Evolutionary conservation across 2,888 invertebrate genomes (phyloP).

Genomic region (Eutolmus rufibarbis): DNA sequence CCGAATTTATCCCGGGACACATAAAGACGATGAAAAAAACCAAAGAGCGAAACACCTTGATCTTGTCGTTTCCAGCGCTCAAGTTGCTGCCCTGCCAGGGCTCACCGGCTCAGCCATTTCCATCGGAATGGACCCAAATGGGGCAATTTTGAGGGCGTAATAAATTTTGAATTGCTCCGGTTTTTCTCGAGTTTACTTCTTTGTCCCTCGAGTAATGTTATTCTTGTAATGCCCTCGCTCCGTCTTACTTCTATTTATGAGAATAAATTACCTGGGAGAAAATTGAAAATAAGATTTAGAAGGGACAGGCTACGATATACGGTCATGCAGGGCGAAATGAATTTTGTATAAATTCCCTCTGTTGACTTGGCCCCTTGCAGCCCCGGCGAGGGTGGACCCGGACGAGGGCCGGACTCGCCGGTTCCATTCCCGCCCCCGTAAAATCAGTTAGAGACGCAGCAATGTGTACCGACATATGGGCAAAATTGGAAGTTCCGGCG

Average conservation of each 20-base stretch:
- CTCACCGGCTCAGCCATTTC: conserved; percentile 4
- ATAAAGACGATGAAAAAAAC: conserved; percentile 44
- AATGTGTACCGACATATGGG: not conserved
- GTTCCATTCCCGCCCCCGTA: not conserved
- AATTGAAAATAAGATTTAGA: conserved; percentile 49
- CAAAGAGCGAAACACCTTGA: conserved; percentile 46
- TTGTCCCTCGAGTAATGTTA: conserved; percentile 45
- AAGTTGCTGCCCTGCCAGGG: not conserved
- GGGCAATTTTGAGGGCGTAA: conserved; percentile 45
- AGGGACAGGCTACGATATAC: conserved; percentile 45
- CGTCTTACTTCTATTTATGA: conserved; percentile 42
- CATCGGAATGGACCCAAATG: conserved; percentile 43
- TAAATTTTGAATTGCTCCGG: conserved; percentile 47
- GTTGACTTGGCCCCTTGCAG: conserved; percentile 20
- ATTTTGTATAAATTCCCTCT: conserved; percentile 44
- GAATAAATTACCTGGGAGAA: conserved; percentile 48
- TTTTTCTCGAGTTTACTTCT: conserved; percentile 31
- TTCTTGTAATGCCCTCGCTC: conserved; percentile 40
- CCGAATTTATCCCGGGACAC: conserved; percentile 40
- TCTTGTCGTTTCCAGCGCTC: conserved; percentile 19
- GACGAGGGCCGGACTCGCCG: not conserved
- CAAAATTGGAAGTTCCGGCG: not conserved
- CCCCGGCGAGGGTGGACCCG: not conserved
- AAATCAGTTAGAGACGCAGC: not conserved
- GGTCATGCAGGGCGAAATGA: conserved; percentile 42